phyloP scores from a whole-genome alignment of 2,113 vertebrate genomes.

The Papio anubis region DNA sequence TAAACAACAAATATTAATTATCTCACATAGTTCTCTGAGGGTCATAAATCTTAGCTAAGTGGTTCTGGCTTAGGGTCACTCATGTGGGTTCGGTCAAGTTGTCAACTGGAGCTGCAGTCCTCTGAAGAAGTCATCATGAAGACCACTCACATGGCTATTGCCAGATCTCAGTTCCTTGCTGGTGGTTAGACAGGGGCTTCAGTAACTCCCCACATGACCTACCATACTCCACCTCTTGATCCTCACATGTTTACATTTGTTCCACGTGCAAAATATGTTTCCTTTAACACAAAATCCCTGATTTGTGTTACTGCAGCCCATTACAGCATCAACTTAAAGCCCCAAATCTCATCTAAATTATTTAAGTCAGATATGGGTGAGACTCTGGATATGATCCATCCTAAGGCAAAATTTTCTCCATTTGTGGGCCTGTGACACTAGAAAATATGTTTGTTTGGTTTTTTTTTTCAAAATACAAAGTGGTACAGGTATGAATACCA shows the following conservation, averaged over 20 bases:
- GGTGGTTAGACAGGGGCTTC: neutral
- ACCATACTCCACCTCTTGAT: neutral
- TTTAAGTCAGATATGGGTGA: neutral
- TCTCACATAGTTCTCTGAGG: neutral
- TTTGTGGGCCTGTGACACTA: neutral
- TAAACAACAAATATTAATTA: neutral
- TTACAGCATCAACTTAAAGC: neutral
- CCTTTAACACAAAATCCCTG: neutral
- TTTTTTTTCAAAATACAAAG: neutral
- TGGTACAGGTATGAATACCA: neutral
- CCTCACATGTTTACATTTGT: neutral
- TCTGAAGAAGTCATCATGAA: neutral
- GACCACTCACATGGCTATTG: neutral
- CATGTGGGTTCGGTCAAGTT: neutral
- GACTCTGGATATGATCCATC: neutral
- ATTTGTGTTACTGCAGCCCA: no score
- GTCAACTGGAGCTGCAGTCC: neutral
- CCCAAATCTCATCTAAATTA: neutral
- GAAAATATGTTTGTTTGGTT: neutral
- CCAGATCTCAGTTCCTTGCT: neutral
- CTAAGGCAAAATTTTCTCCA: neutral
- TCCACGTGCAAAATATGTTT: neutral
- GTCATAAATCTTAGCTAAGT: neutral
- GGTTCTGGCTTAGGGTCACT: neutral
- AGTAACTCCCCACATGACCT: neutral